phyloP scores from a whole-genome alignment of 2,113 vertebrate genomes.

The Gorsachius goisagi region DNA sequence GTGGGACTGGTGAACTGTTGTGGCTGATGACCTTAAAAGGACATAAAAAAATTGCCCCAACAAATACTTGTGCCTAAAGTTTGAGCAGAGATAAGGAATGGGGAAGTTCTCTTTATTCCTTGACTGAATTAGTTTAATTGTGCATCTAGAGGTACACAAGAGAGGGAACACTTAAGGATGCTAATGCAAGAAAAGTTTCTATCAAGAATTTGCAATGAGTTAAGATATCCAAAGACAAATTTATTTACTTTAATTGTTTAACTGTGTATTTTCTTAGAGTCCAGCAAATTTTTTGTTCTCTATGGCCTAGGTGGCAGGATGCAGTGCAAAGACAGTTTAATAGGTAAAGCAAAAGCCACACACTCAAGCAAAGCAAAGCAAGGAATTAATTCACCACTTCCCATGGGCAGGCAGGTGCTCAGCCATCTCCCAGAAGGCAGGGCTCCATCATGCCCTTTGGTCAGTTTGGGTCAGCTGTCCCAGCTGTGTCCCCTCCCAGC shows the following conservation, averaged over 20 bases:
- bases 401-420: too few species aligned
- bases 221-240: background rate
- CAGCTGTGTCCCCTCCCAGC: too few species aligned
- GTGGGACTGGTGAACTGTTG: background rate
- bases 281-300: background rate
- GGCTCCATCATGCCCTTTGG: too few species aligned
- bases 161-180: background rate
- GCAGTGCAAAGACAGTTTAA: too few species aligned
- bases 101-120: background rate
- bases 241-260: background rate
- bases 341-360: too few species aligned
- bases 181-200: background rate
- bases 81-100: background rate
- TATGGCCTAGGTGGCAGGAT: background rate
- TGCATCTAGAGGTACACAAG: background rate
- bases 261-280: background rate
- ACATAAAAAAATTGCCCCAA: background rate
- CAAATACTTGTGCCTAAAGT: background rate
- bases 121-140: background rate
- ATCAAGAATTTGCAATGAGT: background rate
- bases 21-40: background rate
- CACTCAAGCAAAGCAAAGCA: too few species aligned
- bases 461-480: too few species aligned
- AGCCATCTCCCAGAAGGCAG: too few species aligned
- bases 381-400: too few species aligned